Percentiles rank a stretch among this genome's conserved stretches.
phyloP scores from a whole-genome alignment of 2,888 invertebrate genomes.

The Phengaris arion region DNA sequence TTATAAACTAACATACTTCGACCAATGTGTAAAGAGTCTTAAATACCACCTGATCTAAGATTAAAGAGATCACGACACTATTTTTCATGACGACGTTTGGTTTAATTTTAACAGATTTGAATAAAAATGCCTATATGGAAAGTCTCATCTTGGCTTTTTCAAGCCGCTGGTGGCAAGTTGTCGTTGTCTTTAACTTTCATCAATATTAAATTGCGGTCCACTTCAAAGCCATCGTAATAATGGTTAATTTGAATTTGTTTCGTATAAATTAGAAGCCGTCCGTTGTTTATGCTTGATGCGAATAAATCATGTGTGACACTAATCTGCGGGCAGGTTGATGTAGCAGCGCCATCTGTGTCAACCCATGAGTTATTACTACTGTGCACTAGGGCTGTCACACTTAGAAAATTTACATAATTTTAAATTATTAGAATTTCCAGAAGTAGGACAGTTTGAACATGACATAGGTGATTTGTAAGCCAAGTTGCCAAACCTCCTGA shows the following conservation, averaged over 20 bases:
- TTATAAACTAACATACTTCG: too few relatives aligned
- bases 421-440: too few relatives aligned
- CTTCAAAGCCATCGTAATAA: not conserved
- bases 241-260: slow-evolving; percentile 27
- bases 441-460: too few relatives aligned
- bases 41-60: too few relatives aligned
- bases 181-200: not conserved
- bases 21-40: too few relatives aligned
- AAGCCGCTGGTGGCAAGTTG: not conserved
- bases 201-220: not conserved
- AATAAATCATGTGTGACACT: slow-evolving; percentile 72
- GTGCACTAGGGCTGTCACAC: slow-evolving; percentile 52
- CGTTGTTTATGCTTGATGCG: slow-evolving; percentile 54
- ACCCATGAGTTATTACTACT: slow-evolving; percentile 71
- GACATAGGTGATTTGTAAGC: too few relatives aligned
- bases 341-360: slow-evolving; percentile 77
- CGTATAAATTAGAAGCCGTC: slow-evolving; percentile 34
- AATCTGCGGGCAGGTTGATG: slow-evolving; percentile 75
- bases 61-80: too few relatives aligned
- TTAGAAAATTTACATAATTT: slow-evolving; percentile 1
- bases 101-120: too few relatives aligned
- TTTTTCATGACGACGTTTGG: too few relatives aligned
- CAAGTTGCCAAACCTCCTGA: too few relatives aligned
- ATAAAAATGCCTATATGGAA: not conserved
- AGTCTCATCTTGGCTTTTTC: not conserved